Evolutionary conservation across 1,140 invertebrate species (phyloP), one percentile per base, ranked within the genome.

Genomic region (Pachyrhynchus sulphureomaculatus): DNA sequence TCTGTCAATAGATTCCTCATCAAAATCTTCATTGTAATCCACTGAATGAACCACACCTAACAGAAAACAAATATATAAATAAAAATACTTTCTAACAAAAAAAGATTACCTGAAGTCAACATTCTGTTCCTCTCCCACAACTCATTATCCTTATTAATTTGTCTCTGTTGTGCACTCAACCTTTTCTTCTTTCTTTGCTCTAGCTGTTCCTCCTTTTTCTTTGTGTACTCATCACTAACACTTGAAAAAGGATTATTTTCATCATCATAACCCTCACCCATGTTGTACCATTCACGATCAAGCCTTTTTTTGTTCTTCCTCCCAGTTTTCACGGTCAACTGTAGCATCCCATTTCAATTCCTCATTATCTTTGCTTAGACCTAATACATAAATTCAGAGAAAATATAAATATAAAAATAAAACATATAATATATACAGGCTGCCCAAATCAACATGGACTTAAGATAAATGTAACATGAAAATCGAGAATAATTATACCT

Each of bases 81-180:
- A 3, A 5, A 17, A 37, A 37, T 4, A 3, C 15, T 37, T 17
- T 26, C 4, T 36, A 36, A 2, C 10, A 37, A 10, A 44, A 15
- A 44, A 2, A 23, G 3, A 12, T 4, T 33, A 64, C 95, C 95
- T 56, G 93, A 96, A 2, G 95, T 95, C 8, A 99, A 81, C 92
- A 99, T 96, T 63, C 97, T 84, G 81, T 99, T 99, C 9, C 95
- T 86, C 77, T 99, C 98, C 98, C 98, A 99, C 32, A 97, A 80
- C 75, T 99, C 96, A 77, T 98, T 99, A 77, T 99, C 96, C 75
- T 95, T 95, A 76, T 97, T 92, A 75, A 87, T 96, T 79, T 98
- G 95, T 45, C 94, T 82, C 69, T 97, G 90, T 72, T 96, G 92
- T 0, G 95, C 96, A 4, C 94, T 95, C 75, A 98, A 87, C 39